Evolutionary conservation across 37 sponge, comb jelly and placozoan genomes (phyloP).

Genomic region (Chondrilla cf. caribensis): DNA sequence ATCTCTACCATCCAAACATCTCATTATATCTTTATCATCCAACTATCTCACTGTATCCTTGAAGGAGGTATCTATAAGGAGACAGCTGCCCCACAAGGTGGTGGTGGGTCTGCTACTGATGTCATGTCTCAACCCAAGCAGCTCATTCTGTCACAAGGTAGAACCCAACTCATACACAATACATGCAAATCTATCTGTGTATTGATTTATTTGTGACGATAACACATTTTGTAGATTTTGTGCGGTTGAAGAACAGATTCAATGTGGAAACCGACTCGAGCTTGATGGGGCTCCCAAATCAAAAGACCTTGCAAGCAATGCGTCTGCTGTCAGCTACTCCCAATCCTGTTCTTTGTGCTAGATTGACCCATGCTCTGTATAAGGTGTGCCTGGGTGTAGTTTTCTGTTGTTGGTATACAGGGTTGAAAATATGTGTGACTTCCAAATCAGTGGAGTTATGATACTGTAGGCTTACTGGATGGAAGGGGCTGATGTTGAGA

Average conservation of each 20-base stretch:
- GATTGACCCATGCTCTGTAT: constrained; percentile 66
- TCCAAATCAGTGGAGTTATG: too few species aligned
- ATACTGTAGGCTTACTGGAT: constrained; percentile 70
- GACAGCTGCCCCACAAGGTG: constrained; percentile 81
- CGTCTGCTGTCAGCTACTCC: constrained; percentile 63
- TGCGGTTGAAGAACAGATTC: constrained; percentile 30
- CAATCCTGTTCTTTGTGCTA: constrained; percentile 26
- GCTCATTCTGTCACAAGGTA: constrained; percentile 45
- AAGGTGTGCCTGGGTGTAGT: constrained; percentile 44
- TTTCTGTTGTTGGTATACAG: not conserved
- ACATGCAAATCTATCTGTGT: not conserved
- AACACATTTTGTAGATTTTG: constrained; percentile 71
- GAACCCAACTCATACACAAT: not conserved
- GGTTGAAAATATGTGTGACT: not conserved
- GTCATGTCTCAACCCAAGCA: constrained; percentile 78
- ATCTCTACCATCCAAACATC: too few species aligned
- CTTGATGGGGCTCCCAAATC: constrained; percentile 27
- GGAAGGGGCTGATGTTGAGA: constrained; percentile 55
- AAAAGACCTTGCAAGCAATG: constrained; percentile 85
- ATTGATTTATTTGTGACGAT: too few species aligned
- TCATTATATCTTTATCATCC: too few species aligned
- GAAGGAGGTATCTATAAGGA: constrained; percentile 83
- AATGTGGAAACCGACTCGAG: constrained; percentile 37
- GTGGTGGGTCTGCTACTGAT: constrained; percentile 75
- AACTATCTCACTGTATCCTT: too few species aligned